Percentiles rank a stretch among this genome's conserved stretches.
Evolutionary conservation across 2,888 invertebrate species (phyloP).

Genomic region (Drosophila melanosoma): DNA sequence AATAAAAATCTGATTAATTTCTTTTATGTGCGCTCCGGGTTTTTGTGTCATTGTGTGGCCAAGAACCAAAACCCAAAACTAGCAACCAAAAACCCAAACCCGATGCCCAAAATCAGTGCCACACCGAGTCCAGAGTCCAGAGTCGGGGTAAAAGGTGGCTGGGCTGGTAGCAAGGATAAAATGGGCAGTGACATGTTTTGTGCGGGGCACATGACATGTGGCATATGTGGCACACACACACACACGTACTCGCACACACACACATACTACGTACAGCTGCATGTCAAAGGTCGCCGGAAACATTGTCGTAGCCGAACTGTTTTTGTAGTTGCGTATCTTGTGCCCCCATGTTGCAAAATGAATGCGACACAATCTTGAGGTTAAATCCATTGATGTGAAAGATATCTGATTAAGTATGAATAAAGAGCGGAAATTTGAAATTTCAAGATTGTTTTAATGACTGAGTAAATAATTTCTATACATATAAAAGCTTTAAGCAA

Average conservation of each 20-base stretch:
- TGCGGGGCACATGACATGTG: conserved; percentile 71
- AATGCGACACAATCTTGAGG: conserved; percentile 50
- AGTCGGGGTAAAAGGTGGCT: conserved; percentile 60
- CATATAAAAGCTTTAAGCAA: neutral
- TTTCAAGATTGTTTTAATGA: neutral
- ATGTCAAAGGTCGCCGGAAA: conserved; percentile 63
- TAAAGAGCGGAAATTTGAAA: conserved; percentile 7
- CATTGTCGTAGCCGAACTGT: conserved; percentile 43
- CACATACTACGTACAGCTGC: conserved; percentile 59
- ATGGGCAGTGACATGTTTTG: conserved; percentile 76
- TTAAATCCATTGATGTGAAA: conserved; percentile 36
- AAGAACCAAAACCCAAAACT: conserved; percentile 29
- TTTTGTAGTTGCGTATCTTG: conserved; percentile 2
- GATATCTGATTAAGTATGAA: conserved; percentile 33
- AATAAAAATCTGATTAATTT: conserved; percentile 82
- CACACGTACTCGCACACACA: conserved; percentile 22
- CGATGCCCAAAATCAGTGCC: conserved; percentile 26
- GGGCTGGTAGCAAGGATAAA: conserved; percentile 72
- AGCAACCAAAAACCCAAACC: conserved; percentile 24
- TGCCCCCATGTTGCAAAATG: conserved; percentile 48
- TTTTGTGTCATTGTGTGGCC: conserved; percentile 75
- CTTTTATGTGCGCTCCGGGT: conserved; percentile 73
- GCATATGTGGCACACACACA: conserved; percentile 56
- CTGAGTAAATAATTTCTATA: neutral
- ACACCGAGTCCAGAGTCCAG: conserved; percentile 12